Percentiles rank a stretch among this genome's conserved stretches.
phyloP scores from a whole-genome alignment of 2,797 vertebrate species.

The Nannoperca australis region DNA sequence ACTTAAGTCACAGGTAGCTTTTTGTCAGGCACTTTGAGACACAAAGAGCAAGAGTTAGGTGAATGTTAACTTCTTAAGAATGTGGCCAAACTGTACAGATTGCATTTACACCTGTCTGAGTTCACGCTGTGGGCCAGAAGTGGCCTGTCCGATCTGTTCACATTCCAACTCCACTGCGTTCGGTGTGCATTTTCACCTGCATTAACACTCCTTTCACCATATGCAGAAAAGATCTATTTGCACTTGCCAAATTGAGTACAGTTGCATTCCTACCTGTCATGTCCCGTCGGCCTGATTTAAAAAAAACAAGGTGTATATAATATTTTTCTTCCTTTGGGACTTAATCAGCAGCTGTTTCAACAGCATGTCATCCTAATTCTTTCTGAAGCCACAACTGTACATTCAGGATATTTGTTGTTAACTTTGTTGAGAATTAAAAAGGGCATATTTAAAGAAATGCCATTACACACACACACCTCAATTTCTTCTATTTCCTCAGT shows the following conservation, averaged over 20 bases:
- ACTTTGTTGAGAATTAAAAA: neutral
- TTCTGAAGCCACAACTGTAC: conserved; percentile 2
- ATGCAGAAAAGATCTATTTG: neutral
- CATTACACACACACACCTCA: conserved; percentile 28
- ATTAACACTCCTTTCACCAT: no score
- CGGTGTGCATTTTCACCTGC: neutral
- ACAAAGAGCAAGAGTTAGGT: no score
- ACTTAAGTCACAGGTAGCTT: no score
- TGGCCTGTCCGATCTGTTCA: neutral
- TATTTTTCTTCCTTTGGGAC: neutral
- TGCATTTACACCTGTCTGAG: neutral
- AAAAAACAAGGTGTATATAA: neutral
- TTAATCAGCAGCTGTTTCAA: neutral
- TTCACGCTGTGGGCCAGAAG: neutral
- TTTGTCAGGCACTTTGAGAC: neutral
- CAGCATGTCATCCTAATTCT: neutral
- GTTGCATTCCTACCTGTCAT: neutral
- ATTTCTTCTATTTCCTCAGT: conserved; percentile 61
- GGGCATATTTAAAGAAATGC: conserved; percentile 25
- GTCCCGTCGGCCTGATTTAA: neutral
- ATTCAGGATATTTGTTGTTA: conserved; percentile 21
- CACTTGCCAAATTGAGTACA: neutral
- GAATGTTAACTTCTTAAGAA: neutral
- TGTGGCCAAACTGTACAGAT: neutral
- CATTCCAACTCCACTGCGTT: neutral